These are phyloP conservation scores for Cryptomyrus ogoouensis DNA, from an alignment of 2,113 vertebrate genomes.

Conservation along the genomic window DNA sequence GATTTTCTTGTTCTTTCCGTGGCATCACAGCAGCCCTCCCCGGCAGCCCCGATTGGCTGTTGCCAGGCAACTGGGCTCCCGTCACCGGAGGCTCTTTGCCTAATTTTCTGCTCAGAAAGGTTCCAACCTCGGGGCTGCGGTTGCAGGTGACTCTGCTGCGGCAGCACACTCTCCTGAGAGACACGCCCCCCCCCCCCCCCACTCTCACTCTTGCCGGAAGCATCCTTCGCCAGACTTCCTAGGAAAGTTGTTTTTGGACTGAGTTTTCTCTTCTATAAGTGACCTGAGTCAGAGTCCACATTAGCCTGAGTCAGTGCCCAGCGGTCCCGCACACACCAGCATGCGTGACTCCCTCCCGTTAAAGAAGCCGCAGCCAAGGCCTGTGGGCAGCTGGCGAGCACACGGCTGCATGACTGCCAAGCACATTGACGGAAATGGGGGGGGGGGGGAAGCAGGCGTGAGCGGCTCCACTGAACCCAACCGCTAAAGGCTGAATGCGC, in stretches of 20 bases:
- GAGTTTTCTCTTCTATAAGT: neutral
- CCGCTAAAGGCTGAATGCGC: neutral
- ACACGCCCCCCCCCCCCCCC: neutral
- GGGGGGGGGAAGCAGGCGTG: neutral
- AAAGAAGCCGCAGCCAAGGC: neutral
- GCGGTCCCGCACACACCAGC: neutral
- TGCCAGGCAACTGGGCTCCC: conserved; percentile 19
- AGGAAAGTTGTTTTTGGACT: neutral
- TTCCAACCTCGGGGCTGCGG: neutral
- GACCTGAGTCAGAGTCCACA: neutral
- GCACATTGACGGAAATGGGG: neutral
- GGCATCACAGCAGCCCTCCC: conserved; percentile 8
- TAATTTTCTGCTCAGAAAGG: conserved; percentile 19
- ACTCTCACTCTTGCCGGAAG: neutral
- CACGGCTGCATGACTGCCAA: neutral
- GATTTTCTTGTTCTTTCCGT: neutral
- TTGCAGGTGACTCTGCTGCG: conserved; percentile 2
- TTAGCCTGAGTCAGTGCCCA: neutral
- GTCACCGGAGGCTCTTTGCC: conserved; percentile 13
- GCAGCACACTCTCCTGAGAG: neutral
- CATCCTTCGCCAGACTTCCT: neutral
- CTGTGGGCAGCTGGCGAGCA: neutral
- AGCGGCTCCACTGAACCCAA: neutral
- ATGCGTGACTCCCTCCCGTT: neutral
- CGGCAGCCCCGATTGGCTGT: conserved; percentile 2